Conservation (phyloP, 2,113 vertebrate genomes). For the Siphamia tubifer region DNA sequence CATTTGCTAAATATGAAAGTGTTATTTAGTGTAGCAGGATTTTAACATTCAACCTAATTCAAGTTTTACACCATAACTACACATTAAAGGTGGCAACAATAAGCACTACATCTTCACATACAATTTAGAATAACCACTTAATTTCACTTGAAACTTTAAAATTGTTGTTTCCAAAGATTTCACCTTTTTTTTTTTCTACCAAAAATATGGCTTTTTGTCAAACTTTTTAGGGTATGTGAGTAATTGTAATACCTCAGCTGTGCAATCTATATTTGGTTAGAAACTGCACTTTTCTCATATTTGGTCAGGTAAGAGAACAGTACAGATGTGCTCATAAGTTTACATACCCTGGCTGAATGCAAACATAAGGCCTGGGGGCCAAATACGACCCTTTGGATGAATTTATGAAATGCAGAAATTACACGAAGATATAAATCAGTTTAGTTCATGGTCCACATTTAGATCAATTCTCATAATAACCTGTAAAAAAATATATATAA, state of each 20-base stretch:
- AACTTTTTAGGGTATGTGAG: too few species aligned
- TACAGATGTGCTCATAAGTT: too few species aligned
- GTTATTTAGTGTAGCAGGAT: not conserved
- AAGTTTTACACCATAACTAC: constrained; percentile 4
- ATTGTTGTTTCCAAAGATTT: not conserved
- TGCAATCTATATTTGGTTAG: constrained; percentile 15
- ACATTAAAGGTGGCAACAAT: not conserved
- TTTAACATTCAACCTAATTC: constrained; percentile 18
- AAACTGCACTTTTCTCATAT: constrained; percentile 60
- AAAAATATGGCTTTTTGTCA: constrained; percentile 21
- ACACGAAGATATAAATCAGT: too few species aligned
- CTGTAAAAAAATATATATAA: too few species aligned
- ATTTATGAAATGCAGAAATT: too few species aligned
- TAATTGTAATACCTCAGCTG: not conserved
- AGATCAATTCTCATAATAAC: too few species aligned
- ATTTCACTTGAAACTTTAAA: not conserved
- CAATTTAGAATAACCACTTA: not conserved
- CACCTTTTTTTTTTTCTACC: not conserved
- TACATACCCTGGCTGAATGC: too few species aligned
- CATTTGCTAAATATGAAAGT: not conserved
- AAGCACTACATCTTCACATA: not conserved
- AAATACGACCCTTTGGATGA: too few species aligned
- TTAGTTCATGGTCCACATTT: too few species aligned
- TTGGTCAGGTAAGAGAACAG: constrained; percentile 54
- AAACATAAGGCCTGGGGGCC: too few species aligned